Percentiles rank a stretch among this genome's conserved stretches.
phyloP scores from a whole-genome alignment of 2,113 vertebrate species.

The Pomatostomus ruficeps region DNA sequence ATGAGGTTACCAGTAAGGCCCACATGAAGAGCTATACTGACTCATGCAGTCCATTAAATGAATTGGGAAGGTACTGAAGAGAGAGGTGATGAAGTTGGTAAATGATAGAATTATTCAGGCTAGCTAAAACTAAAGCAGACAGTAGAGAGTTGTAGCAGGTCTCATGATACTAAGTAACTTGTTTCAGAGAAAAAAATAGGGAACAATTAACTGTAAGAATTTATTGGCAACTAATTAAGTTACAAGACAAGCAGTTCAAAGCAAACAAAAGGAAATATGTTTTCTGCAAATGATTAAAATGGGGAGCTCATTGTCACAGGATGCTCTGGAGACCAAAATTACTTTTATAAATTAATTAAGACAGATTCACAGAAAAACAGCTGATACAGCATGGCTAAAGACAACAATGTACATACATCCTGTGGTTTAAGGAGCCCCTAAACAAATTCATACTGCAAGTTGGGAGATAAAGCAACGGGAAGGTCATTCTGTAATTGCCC shows the following conservation, averaged over 20 bases:
- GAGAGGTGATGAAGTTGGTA: not conserved
- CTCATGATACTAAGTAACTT: not conserved
- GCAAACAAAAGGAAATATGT: not conserved
- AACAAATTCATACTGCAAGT: not conserved
- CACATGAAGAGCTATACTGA: not conserved
- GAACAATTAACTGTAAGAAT: not conserved
- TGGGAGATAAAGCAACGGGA: not conserved
- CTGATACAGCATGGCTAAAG: not conserved
- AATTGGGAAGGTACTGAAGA: not conserved
- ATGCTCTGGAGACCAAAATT: not conserved
- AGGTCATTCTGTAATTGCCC: not conserved
- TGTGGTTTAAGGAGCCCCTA: not conserved
- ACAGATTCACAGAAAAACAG: not conserved
- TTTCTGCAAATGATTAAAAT: slow-evolving; percentile 8
- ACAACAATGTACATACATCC: not conserved
- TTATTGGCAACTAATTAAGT: slow-evolving; percentile 6
- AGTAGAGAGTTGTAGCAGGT: not conserved
- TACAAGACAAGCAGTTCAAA: not conserved
- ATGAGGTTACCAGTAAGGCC: not conserved
- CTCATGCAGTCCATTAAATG: not conserved
- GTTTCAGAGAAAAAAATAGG: not conserved
- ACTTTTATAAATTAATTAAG: not conserved
- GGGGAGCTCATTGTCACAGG: not conserved
- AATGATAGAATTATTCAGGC: not conserved
- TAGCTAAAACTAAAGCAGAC: not conserved